Base-by-base conservation (phyloP, 1,140 invertebrate species). In the Elysia chlorotica region DNA sequence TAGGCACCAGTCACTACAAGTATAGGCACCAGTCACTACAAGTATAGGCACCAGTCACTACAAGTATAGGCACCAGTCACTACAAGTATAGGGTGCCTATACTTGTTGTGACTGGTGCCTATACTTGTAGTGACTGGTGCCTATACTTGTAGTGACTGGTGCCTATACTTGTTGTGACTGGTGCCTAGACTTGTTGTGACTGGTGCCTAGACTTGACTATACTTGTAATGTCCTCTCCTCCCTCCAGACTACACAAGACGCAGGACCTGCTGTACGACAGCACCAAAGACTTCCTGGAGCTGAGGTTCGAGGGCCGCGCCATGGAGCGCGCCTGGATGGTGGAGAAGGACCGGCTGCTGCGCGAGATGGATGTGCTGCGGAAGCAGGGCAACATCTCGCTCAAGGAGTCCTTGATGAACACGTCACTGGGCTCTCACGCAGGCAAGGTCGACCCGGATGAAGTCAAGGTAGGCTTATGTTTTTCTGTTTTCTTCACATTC, bases 221-320 rank as follows among this genome's bases (percentile, higher is more conserved):
- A 28, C 23, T 19, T 28, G 6, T n/a, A 0, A 31, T 5, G n/a
- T 23, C 19, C 31, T 59, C 36, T 61, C 37, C 41, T 25, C 6
- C 23, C 1, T 30, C 21, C 75, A 88, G 87, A 78, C 74, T 88
- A 53, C 82, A 87, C 68, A 86, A 87, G 78, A 87, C 86, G 21
- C 87, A 88, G 72, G 86, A 88, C 70, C 74, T 88, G 21, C 73
- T 88, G 61, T 87, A 88, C 74, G 84, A 86, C 65, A 87, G 82
- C 67, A 88, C 87, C 5, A 85, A 86, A 77, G 86, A 88, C 69
- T 86, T 87, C 71, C 74, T 88, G 28, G 81, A 87, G 65, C 78
- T 83, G 53, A 71, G 86, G 37, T 87, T 85, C 73, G 81, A 85
- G 48, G 83, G 82, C 21, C 78, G 85, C 25, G 74, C 79, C n/a